Conservation (phyloP, 23 tunicate genomes). For the Ascidia mentula region DNA sequence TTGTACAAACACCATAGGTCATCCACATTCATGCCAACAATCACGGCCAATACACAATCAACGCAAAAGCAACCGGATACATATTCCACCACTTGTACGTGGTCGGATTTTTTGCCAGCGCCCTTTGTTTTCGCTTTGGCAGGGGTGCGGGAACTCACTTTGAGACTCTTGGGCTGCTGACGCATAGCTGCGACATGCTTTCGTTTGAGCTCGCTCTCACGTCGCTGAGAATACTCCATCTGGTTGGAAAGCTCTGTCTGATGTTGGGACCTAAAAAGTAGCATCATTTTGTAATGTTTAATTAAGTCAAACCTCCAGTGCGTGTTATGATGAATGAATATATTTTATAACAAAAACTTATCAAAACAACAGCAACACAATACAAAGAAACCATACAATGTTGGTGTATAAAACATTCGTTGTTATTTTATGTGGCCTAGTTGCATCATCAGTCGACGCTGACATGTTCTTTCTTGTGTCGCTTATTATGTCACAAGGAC, state of each 20-base stretch:
- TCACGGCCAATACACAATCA: conserved; percentile 15
- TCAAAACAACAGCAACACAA: no score
- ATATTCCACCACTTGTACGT: conserved; percentile 2
- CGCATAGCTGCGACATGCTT: conserved; percentile 81
- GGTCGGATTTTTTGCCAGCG: background rate
- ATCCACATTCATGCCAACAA: conserved; percentile 23
- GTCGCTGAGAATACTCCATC: conserved; percentile 78
- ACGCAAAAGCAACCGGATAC: conserved; percentile 11
- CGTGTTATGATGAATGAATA: no score
- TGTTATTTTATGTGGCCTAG: no score
- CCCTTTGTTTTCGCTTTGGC: background rate
- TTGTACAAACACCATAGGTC: background rate
- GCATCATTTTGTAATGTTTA: no score
- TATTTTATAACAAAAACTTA: no score
- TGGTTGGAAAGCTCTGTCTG: conserved; percentile 91
- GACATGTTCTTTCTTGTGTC: no score
- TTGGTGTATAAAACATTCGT: no score
- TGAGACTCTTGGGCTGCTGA: conserved; percentile 87
- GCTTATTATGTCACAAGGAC: no score
- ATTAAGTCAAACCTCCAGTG: no score
- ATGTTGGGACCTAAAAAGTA: conserved; percentile 90
- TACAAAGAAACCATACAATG: no score
- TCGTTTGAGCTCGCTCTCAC: conserved; percentile 76
- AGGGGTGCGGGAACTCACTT: conserved; percentile 48
- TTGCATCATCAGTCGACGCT: no score